Evolutionary conservation across 2,888 invertebrate genomes (phyloP).

Genomic region (Ochlodes sylvanus): DNA sequence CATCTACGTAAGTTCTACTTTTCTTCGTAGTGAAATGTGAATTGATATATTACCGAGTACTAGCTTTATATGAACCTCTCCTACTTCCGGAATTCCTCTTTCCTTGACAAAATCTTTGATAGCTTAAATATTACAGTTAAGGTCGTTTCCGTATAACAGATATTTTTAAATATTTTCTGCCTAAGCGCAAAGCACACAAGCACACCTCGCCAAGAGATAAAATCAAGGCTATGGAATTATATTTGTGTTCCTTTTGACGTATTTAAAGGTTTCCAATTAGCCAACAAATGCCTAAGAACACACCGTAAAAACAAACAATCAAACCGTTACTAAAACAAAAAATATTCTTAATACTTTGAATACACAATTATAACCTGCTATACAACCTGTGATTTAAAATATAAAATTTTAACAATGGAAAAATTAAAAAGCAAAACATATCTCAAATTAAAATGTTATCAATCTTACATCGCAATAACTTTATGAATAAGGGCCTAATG

Average conservation of each 20-base stretch:
- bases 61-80: background rate
- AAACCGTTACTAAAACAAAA: background rate
- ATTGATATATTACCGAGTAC: background rate
- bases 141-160: conserved; percentile 13
- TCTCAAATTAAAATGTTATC: too few relatives aligned
- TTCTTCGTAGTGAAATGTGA: conserved; percentile 18
- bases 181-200: background rate
- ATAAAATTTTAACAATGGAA: too few relatives aligned
- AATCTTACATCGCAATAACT: too few relatives aligned
- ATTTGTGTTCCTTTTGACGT: background rate
- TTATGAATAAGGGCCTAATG: too few relatives aligned
- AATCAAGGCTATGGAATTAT: conserved; percentile 7
- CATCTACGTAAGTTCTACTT: conserved; percentile 3
- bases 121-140: conserved; percentile 8
- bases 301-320: background rate
- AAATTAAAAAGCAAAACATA: too few relatives aligned
- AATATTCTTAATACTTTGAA: background rate
- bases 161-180: conserved; percentile 1
- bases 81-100: conserved; percentile 16
- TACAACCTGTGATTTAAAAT: too few relatives aligned
- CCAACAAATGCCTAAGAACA: background rate
- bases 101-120: conserved; percentile 19
- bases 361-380: too few relatives aligned
- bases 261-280: background rate
- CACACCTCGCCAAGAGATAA: conserved; percentile 1